A percentile compares a stretch with the other conserved stretches of the same genome.
phyloP scores from a whole-genome alignment of 2,113 vertebrate genomes.

The Poecilia latipinna region DNA sequence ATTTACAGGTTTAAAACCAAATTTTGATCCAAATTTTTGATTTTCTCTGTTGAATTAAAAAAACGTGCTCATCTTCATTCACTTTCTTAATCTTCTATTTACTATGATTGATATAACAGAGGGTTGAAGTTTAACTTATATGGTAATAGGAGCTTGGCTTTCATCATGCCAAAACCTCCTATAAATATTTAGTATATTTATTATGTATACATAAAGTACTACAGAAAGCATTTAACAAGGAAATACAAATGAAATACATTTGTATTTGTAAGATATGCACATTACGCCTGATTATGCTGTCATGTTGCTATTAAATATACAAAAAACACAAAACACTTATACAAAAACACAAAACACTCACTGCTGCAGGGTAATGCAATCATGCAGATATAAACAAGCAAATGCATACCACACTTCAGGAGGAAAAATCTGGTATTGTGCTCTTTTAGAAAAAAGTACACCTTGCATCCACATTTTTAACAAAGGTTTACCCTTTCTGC shows the following conservation, averaged over 20 bases:
- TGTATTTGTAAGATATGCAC: background rate
- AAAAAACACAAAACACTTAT: background rate
- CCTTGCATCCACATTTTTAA: background rate
- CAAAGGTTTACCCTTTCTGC: conserved; percentile 34
- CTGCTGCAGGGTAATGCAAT: background rate
- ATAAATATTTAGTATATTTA: conserved; percentile 4
- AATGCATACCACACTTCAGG: background rate
- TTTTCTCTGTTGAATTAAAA: too few species aligned
- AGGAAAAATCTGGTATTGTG: background rate
- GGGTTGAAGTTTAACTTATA: conserved; percentile 45
- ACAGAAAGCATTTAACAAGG: background rate
- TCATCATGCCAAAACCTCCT: conserved; percentile 15
- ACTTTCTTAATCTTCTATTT: conserved; percentile 73
- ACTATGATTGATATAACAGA: conserved; percentile 74
- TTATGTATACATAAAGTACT: background rate
- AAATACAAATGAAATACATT: background rate
- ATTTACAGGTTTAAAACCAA: background rate
- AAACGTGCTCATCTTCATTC: conserved; percentile 63
- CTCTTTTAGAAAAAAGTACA: background rate
- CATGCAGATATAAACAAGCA: conserved; percentile 25
- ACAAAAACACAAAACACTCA: background rate
- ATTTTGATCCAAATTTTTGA: background rate
- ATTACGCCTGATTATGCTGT: conserved; percentile 7
- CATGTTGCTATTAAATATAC: background rate
- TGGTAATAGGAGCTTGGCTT: conserved; percentile 38